Evolutionary conservation across 2,113 vertebrate species (phyloP).

Genomic region (Paracanthobrama guichenoti): DNA sequence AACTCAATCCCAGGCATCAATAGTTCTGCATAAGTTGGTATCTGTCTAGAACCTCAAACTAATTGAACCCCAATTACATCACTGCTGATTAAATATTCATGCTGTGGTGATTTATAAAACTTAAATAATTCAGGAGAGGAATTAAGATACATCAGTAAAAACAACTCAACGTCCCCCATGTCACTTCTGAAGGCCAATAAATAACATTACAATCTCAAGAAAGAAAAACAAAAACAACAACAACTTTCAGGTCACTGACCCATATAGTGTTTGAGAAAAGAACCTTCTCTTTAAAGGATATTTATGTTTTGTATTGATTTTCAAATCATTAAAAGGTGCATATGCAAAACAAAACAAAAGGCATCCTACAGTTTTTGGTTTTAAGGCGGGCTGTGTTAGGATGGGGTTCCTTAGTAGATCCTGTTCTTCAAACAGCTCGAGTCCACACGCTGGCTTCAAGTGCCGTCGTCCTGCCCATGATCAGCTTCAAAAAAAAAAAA

Average conservation of each 20-base stretch:
- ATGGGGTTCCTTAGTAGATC: conserved; percentile 41
- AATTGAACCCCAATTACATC: background rate
- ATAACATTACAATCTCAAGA: conserved; percentile 35
- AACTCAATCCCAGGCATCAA: conserved; percentile 5
- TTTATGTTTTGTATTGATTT: background rate
- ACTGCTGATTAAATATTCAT: conserved; percentile 18
- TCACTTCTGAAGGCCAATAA: conserved; percentile 49
- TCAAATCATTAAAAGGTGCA: conserved; percentile 59
- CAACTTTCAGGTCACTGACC: conserved; percentile 50
- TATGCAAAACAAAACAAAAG: conserved; percentile 60
- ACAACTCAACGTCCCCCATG: conserved; percentile 66
- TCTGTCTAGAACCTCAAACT: no score
- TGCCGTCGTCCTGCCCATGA: conserved; percentile 26
- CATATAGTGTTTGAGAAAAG: conserved; percentile 51
- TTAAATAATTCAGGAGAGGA: conserved; percentile 15
- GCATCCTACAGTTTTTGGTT: conserved; percentile 76
- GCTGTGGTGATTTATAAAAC: conserved; percentile 13
- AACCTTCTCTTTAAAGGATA: conserved; percentile 59
- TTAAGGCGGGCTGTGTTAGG: conserved; percentile 73
- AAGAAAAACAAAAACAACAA: conserved; percentile 47
- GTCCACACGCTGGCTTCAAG: conserved; percentile 41
- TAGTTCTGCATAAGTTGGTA: conserved; percentile 14
- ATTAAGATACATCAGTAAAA: conserved; percentile 56
- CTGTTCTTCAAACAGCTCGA: conserved; percentile 46
- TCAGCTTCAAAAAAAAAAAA: conserved; percentile 11